phyloP scores from a whole-genome alignment of 2,888 invertebrate genomes.

The Leptopilina myrica region DNA sequence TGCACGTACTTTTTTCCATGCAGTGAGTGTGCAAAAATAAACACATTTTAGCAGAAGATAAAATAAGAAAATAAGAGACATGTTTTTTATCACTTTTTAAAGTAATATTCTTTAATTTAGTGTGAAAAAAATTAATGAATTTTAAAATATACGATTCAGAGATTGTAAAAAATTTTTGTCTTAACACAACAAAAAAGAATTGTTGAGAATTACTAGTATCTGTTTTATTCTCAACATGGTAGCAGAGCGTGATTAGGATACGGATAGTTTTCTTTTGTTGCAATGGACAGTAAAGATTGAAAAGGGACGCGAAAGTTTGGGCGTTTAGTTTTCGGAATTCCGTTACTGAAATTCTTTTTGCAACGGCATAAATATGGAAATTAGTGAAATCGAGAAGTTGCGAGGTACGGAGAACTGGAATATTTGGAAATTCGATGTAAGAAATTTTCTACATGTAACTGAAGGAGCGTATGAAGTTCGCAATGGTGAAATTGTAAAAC shows the following conservation, averaged over 20 bases:
- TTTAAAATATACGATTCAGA: too few species aligned
- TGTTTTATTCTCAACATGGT: constrained; percentile 44
- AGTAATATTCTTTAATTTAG: too few species aligned
- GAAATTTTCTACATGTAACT: constrained; percentile 45
- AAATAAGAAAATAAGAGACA: too few species aligned
- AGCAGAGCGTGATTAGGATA: constrained; percentile 47
- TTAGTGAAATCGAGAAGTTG: constrained; percentile 46
- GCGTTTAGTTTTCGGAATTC: constrained; percentile 14
- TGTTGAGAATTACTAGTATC: background rate
- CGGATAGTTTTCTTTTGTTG: constrained; percentile 16
- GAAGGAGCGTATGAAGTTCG: constrained; percentile 48
- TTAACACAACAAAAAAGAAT: too few species aligned
- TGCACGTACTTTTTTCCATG: too few species aligned
- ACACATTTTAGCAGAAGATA: too few species aligned
- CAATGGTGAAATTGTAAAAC: constrained; percentile 41
- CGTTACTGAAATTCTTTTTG: constrained; percentile 9
- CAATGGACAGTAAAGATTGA: background rate
- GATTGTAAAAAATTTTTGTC: too few species aligned
- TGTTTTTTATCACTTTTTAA: too few species aligned
- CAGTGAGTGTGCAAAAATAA: too few species aligned
- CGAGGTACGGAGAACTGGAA: constrained; percentile 46
- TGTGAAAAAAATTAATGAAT: too few species aligned
- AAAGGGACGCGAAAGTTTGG: constrained; percentile 27
- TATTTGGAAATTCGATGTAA: constrained; percentile 46
- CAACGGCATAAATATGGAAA: constrained; percentile 41